These are phyloP conservation scores for Caenorhabditis zanzibari DNA, from an alignment of 2,888 invertebrate genomes.

Conservation along the genomic window DNA sequence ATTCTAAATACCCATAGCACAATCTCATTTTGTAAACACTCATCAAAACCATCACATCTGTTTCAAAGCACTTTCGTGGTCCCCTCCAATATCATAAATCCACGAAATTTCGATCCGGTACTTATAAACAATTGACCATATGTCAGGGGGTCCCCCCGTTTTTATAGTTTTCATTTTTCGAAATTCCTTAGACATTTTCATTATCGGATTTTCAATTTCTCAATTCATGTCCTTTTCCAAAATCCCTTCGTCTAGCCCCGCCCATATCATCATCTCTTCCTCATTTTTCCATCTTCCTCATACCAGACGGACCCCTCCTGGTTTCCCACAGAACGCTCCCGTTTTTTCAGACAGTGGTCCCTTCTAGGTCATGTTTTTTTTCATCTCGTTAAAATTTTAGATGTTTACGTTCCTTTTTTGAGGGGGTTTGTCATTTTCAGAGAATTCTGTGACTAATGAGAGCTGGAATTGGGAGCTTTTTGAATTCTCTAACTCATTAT, in stretches of 20 bases:
- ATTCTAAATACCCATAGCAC: not conserved
- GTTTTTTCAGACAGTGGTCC: constrained; percentile 24
- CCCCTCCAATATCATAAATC: constrained; percentile 5
- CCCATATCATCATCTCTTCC: constrained; percentile 11
- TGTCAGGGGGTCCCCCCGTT: constrained; percentile 2
- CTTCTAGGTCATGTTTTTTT: constrained; percentile 44
- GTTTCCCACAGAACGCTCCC: not conserved
- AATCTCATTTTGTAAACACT: constrained; percentile 33
- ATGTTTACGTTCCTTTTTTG: constrained; percentile 10
- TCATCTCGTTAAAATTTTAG: constrained; percentile 18
- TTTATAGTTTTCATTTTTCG: too few species aligned
- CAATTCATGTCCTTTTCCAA: not conserved
- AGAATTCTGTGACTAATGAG: constrained; percentile 31
- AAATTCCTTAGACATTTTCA: not conserved
- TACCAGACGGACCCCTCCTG: constrained; percentile 13
- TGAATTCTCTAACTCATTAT: not conserved
- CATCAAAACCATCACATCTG: constrained; percentile 43
- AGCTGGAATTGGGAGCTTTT: too few species aligned
- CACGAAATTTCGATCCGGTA: constrained; percentile 7
- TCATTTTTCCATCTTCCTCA: not conserved
- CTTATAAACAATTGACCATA: constrained; percentile 46
- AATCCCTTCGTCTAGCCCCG: not conserved
- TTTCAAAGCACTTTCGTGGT: constrained; percentile 21
- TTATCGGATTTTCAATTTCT: not conserved
- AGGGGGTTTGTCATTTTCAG: constrained; percentile 30